Conservation (phyloP, 2,113 vertebrate species). For the Seriola rivoliana region DNA sequence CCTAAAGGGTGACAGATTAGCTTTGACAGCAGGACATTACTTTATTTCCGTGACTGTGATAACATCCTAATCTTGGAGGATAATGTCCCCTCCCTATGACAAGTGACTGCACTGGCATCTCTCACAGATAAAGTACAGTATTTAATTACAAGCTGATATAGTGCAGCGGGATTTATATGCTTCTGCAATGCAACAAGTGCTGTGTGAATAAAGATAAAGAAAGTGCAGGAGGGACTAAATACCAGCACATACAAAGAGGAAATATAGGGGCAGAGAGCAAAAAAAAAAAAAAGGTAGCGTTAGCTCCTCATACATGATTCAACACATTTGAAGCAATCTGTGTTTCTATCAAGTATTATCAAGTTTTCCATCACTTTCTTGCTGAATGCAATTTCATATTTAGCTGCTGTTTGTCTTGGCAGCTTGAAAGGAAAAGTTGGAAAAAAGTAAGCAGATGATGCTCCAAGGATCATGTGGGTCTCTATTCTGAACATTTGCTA, state of each 20-base stretch:
- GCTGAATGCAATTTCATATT: constrained; percentile 45
- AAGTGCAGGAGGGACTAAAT: neutral
- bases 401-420: constrained; percentile 68
- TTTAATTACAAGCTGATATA: neutral
- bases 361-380: constrained; percentile 33
- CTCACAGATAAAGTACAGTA: constrained; percentile 20
- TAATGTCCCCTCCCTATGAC: constrained; percentile 20
- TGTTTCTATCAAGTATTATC: neutral
- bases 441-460: constrained; percentile 38
- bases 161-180: neutral
- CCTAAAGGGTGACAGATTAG: constrained; percentile 44
- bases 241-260: neutral
- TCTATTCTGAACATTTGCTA: constrained; percentile 53
- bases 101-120: neutral
- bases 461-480: constrained; percentile 52
- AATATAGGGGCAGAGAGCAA: neutral
- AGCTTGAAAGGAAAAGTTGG: constrained; percentile 42
- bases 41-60: constrained; percentile 57
- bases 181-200: neutral
- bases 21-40: constrained; percentile 61
- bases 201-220: neutral
- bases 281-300: neutral
- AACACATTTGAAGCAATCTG: neutral
- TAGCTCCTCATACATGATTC: neutral
- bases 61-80: constrained; percentile 29